Evolutionary conservation across 2,797 vertebrate genomes (phyloP).

Genomic region (Trichosurus vulpecula): DNA sequence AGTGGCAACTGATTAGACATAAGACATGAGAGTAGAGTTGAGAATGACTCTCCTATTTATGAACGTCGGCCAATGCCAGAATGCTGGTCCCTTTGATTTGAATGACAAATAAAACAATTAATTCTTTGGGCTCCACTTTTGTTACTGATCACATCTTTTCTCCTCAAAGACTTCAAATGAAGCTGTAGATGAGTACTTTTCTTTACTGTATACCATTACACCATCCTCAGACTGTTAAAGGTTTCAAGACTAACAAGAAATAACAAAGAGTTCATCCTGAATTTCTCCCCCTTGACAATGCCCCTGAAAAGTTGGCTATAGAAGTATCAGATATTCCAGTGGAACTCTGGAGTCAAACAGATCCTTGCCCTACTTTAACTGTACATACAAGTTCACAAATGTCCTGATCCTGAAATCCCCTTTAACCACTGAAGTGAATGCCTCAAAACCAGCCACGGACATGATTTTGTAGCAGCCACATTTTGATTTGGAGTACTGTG

Average conservation of each 20-base stretch:
- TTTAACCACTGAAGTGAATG: neutral
- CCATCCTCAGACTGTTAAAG: neutral
- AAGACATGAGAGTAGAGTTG: neutral
- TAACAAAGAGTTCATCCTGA: neutral
- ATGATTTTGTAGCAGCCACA: neutral
- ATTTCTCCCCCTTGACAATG: neutral
- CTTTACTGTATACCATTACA: neutral
- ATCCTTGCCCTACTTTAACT: neutral
- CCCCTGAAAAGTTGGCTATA: neutral
- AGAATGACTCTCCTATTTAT: neutral
- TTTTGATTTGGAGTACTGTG: neutral
- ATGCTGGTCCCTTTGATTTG: neutral
- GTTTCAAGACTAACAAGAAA: neutral
- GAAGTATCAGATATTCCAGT: neutral
- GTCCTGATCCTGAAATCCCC: neutral
- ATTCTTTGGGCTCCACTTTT: neutral
- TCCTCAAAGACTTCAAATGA: neutral
- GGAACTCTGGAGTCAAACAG: neutral
- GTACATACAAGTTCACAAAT: neutral
- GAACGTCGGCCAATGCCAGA: neutral
- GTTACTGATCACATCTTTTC: neutral
- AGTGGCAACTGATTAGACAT: neutral
- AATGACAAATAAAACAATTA: neutral
- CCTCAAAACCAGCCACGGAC: neutral
- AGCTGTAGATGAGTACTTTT: neutral